phyloP scores from a whole-genome alignment of 2,888 invertebrate genomes.

The Heliconius ethilla region DNA sequence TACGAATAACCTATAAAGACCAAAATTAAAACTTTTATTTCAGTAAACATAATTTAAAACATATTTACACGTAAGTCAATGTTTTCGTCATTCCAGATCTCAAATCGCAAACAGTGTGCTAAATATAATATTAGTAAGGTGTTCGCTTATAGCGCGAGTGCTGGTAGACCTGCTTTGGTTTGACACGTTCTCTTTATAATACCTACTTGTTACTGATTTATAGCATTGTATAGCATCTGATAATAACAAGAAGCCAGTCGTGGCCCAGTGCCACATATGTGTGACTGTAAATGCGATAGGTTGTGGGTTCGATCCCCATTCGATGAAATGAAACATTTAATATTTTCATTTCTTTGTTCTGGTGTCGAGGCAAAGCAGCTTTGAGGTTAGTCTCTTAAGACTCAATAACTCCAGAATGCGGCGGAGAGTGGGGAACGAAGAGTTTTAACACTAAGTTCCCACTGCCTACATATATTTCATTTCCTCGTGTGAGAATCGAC shows the following conservation, averaged over 20 bases:
- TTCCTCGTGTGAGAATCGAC: too few species aligned
- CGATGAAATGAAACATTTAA: not conserved
- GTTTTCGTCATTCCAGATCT: slow-evolving; percentile 14
- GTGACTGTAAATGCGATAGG: too few species aligned
- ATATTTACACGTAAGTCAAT: not conserved
- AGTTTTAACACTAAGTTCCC: not conserved
- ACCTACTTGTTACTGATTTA: not conserved
- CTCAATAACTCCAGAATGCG: too few species aligned
- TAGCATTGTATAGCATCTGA: too few species aligned
- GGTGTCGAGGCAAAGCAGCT: not conserved
- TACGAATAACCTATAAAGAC: too few species aligned
- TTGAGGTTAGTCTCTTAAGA: too few species aligned
- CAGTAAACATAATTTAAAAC: not conserved
- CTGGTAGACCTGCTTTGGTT: slow-evolving; percentile 19
- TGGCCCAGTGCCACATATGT: not conserved
- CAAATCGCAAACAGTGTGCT: slow-evolving; percentile 25
- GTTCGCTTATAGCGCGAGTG: not conserved
- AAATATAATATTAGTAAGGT: slow-evolving; percentile 27
- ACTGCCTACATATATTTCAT: not conserved
- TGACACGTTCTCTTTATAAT: slow-evolving; percentile 17
- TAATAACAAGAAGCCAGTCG: not conserved
- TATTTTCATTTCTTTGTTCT: not conserved
- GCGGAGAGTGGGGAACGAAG: too few species aligned
- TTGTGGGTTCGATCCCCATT: not conserved
- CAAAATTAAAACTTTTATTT: too few species aligned